phyloP scores from a whole-genome alignment of 2,113 vertebrate genomes.

The Dipodomys merriami region DNA sequence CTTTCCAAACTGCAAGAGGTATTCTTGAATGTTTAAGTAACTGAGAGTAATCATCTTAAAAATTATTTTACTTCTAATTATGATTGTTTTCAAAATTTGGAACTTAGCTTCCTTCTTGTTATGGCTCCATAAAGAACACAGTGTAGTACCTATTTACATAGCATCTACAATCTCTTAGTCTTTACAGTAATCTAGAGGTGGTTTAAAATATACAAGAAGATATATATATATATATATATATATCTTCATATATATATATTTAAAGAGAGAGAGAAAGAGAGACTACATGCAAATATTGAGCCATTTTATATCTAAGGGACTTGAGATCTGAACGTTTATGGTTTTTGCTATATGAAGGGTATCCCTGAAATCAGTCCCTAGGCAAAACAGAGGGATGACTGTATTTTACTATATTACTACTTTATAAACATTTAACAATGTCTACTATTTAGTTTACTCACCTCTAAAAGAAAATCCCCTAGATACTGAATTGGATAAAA shows the following conservation, averaged over 20 bases:
- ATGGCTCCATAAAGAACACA: not conserved
- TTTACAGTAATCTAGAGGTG: not conserved
- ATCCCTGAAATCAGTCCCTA: not conserved
- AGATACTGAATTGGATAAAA: conserved; percentile 90
- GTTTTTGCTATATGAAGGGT: not conserved
- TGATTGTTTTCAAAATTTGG: conserved; percentile 22
- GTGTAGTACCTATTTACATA: not conserved
- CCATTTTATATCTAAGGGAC: not conserved
- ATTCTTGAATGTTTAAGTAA: conserved; percentile 46
- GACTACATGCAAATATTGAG: not conserved
- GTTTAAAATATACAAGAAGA: not conserved
- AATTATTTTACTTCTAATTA: conserved; percentile 10
- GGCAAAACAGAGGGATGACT: not conserved
- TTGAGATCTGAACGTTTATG: not conserved
- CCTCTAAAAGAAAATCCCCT: conserved; percentile 93
- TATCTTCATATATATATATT: no score
- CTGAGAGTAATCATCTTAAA: conserved; percentile 26
- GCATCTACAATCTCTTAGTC: not conserved
- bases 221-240: no score
- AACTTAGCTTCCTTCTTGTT: not conserved
- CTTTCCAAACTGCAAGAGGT: not conserved
- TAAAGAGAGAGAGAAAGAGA: no score
- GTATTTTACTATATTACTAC: not conserved
- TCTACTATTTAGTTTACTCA: conserved; percentile 81
- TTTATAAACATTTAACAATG: conserved; percentile 39